phyloP scores from a whole-genome alignment of 2,113 vertebrate genomes.

The Passer domesticus region DNA sequence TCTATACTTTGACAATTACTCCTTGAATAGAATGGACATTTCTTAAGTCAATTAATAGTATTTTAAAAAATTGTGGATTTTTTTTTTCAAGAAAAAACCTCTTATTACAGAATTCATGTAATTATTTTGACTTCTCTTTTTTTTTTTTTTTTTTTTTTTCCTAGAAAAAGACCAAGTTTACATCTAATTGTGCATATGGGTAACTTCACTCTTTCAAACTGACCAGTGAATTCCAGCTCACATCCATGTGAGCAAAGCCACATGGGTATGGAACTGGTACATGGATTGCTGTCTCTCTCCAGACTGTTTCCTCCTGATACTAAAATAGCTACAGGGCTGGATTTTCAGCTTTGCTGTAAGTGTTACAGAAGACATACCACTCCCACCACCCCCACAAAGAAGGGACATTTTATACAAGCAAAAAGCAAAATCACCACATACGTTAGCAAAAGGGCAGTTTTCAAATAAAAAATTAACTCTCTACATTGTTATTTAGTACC shows the following conservation, averaged over 20 bases:
- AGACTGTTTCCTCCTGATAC: background rate
- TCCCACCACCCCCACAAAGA: background rate
- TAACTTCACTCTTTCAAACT: background rate
- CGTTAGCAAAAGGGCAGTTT: background rate
- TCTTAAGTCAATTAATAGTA: slow-evolving; percentile 42
- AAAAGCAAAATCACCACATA: background rate
- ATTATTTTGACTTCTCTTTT: slow-evolving; percentile 24
- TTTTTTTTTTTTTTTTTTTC: background rate
- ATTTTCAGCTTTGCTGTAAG: background rate
- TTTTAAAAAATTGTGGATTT: slow-evolving; percentile 4
- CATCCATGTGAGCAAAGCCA: background rate
- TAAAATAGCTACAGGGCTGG: background rate
- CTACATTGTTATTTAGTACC: background rate
- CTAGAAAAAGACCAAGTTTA: background rate
- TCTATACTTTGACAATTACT: slow-evolving; percentile 54
- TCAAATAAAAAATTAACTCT: background rate
- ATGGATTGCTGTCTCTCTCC: background rate
- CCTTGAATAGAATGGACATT: slow-evolving; percentile 44
- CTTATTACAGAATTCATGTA: background rate
- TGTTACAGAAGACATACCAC: background rate
- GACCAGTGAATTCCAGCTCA: background rate
- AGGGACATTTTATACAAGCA: background rate
- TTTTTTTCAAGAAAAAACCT: background rate
- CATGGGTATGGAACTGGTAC: background rate
- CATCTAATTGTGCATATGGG: background rate